A percentile compares a stretch with the other conserved stretches of the same genome.
phyloP scores from a whole-genome alignment of 2,888 invertebrate species.

The Rapana venosa region DNA sequence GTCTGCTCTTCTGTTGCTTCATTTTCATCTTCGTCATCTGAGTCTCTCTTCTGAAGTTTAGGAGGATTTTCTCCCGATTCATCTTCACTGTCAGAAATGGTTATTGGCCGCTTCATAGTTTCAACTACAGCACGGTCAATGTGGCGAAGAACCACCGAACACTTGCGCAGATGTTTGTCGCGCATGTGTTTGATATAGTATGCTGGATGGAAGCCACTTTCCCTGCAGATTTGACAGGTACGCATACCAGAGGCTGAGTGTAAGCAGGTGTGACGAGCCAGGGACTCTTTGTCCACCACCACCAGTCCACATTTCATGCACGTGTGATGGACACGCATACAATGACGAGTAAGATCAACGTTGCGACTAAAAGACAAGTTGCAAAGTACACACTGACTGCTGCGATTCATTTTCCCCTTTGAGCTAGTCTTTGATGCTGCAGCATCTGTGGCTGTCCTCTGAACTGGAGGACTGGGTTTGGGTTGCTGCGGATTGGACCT shows the following conservation, averaged over 20 bases:
- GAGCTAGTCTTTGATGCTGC: slow-evolving; percentile 45
- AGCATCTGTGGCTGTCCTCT: slow-evolving; percentile 52
- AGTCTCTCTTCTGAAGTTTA: not conserved
- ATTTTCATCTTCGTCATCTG: not conserved
- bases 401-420: slow-evolving; percentile 52
- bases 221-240: slow-evolving; percentile 65
- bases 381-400: slow-evolving; percentile 71
- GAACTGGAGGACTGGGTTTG: not conserved
- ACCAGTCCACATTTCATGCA: slow-evolving; percentile 74
- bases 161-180: slow-evolving; percentile 66
- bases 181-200: slow-evolving; percentile 62
- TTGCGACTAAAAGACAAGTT: slow-evolving; percentile 70
- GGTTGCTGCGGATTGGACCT: not conserved
- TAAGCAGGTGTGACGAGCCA: slow-evolving; percentile 64
- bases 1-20: not conserved
- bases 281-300: slow-evolving; percentile 63
- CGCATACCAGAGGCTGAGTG: slow-evolving; percentile 59
- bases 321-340: slow-evolving; percentile 69
- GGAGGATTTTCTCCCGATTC: not conserved
- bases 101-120: slow-evolving; percentile 32
- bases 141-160: slow-evolving; percentile 55
- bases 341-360: slow-evolving; percentile 71
- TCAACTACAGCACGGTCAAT: slow-evolving; percentile 36
- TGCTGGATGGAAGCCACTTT: slow-evolving; percentile 58
- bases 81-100: slow-evolving; percentile 39